Conservation (phyloP, 2,888 invertebrate genomes). For the Stenichneumon culpator region DNA sequence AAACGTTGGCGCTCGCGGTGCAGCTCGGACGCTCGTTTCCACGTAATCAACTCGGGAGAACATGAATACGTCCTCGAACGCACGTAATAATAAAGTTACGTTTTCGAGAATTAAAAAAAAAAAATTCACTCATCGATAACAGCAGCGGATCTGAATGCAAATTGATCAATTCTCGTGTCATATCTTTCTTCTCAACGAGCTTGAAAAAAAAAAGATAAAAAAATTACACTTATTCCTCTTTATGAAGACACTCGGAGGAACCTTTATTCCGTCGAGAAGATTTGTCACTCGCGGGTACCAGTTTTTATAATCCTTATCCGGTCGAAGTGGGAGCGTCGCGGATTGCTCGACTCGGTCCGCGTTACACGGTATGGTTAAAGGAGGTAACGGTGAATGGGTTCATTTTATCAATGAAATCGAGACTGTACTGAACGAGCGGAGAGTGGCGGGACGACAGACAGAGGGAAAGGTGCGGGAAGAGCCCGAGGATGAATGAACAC, state of each 20-base stretch:
- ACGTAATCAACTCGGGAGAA: slow-evolving; percentile 21
- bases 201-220: not conserved
- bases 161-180: slow-evolving; percentile 8
- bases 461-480: slow-evolving; percentile 58
- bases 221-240: not conserved
- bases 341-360: slow-evolving; percentile 37
- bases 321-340: slow-evolving; percentile 36
- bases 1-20: slow-evolving; percentile 37
- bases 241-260: slow-evolving; percentile 36
- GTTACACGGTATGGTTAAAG: slow-evolving; percentile 15
- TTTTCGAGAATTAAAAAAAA: not conserved
- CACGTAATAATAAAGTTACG: slow-evolving; percentile 28
- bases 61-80: not conserved
- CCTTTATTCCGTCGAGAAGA: slow-evolving; percentile 57
- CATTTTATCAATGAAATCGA: slow-evolving; percentile 71
- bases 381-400: slow-evolving; percentile 67
- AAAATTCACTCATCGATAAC: not conserved
- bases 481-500: slow-evolving; percentile 60
- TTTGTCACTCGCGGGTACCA: slow-evolving; percentile 64
- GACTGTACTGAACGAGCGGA: slow-evolving; percentile 50
- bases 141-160: not conserved
- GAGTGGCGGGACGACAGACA: slow-evolving; percentile 38
- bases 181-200: slow-evolving; percentile 18
- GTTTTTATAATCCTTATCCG: slow-evolving; percentile 70
- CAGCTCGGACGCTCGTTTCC: slow-evolving; percentile 37